A percentile compares a stretch with the other conserved stretches of the same genome.
Evolutionary conservation across 2,888 invertebrate genomes (phyloP).

Genomic region (Acrocera orbiculus): DNA sequence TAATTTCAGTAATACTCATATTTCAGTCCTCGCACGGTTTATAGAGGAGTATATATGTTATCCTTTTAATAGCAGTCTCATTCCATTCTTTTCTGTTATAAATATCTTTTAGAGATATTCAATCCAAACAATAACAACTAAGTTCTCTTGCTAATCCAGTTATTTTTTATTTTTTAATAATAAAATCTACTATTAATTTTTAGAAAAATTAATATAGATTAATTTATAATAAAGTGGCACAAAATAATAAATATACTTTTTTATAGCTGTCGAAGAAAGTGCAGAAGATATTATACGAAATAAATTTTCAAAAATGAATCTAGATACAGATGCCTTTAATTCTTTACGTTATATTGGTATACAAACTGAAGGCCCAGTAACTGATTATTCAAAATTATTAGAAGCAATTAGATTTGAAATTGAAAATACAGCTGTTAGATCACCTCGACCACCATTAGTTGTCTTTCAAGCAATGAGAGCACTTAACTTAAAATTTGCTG

Average conservation of each 20-base stretch:
- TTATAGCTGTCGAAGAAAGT: constrained; percentile 36
- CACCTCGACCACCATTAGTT: constrained; percentile 45
- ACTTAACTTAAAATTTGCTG: constrained; percentile 58
- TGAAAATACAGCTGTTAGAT: constrained; percentile 50
- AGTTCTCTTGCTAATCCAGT: too few species aligned
- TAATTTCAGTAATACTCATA: too few species aligned
- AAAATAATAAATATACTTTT: constrained; percentile 10
- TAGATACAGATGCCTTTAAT: constrained; percentile 53
- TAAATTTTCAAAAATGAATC: constrained; percentile 42
- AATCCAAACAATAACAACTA: too few species aligned
- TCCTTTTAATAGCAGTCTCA: too few species aligned
- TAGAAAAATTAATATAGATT: not conserved
- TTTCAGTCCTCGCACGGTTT: too few species aligned
- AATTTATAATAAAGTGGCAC: constrained; percentile 3
- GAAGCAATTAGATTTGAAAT: constrained; percentile 42
- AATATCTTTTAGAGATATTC: too few species aligned
- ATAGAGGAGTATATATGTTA: too few species aligned
- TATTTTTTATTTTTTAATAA: too few species aligned
- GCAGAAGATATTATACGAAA: constrained; percentile 43
- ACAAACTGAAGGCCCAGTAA: constrained; percentile 34
- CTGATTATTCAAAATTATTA: constrained; percentile 42
- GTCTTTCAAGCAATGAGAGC: constrained; percentile 51
- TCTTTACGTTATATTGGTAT: constrained; percentile 51
- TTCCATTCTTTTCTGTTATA: too few species aligned
- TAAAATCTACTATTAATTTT: too few species aligned